Conservation (phyloP, 2,113 vertebrate genomes). For the Dolichallabes microphthalmus region DNA sequence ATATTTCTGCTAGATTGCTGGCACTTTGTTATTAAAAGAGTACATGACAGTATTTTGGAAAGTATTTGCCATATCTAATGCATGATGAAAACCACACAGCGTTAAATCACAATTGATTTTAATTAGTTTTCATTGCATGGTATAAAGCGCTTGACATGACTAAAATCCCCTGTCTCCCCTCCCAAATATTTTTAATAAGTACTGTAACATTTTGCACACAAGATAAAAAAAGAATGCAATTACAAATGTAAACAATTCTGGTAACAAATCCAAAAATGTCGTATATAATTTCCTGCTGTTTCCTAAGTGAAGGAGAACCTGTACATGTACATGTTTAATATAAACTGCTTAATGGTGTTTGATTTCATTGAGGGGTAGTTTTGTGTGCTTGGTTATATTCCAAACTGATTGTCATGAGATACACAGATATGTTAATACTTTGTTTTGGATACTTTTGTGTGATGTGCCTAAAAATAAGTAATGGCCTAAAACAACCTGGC, state of each 20-base stretch:
- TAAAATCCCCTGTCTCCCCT: not conserved
- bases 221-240: not conserved
- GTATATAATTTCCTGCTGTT: constrained; percentile 1
- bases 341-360: constrained; percentile 51
- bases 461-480: constrained; percentile 80
- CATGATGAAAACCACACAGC: not conserved
- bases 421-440: constrained; percentile 72
- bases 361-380: constrained; percentile 66
- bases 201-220: not conserved
- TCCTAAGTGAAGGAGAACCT: constrained; percentile 63
- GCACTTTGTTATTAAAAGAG: not conserved
- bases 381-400: constrained; percentile 37
- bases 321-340: constrained; percentile 65
- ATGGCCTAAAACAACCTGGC: constrained; percentile 82
- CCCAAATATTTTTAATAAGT: not conserved
- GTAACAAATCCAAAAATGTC: constrained; percentile 3
- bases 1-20: not conserved
- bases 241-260: constrained; percentile 19
- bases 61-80: not conserved
- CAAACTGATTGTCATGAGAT: constrained; percentile 68
- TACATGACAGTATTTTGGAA: not conserved
- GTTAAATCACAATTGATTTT: not conserved
- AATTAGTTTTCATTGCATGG: not conserved
- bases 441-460: constrained; percentile 82
- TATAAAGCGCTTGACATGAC: not conserved